Evolutionary conservation across 2,797 vertebrate species (phyloP).

Genomic region (Acridotheres tristis): DNA sequence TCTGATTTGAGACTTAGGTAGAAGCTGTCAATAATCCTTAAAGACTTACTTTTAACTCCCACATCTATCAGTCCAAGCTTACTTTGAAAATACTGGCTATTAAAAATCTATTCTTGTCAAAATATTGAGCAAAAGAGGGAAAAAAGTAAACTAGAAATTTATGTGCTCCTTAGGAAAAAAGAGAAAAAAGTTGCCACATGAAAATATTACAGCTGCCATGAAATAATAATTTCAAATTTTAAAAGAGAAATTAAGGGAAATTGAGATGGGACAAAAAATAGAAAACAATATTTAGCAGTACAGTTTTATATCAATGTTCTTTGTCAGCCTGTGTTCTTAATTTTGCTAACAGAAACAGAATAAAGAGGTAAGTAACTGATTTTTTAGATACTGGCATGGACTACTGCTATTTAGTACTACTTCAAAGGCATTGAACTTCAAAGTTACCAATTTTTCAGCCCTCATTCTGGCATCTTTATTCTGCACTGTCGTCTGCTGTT

Average conservation of each 20-base stretch:
- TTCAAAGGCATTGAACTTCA: conserved; percentile 23
- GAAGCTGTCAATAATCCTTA: background rate
- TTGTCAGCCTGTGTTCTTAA: background rate
- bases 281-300: background rate
- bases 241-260: background rate
- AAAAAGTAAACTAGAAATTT: background rate
- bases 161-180: background rate
- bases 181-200: background rate
- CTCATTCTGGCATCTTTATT: background rate
- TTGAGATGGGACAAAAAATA: background rate
- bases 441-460: background rate
- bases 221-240: background rate
- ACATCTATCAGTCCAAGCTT: background rate
- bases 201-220: background rate
- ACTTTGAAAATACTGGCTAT: background rate
- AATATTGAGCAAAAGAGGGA: background rate
- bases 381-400: background rate
- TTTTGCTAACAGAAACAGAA: background rate
- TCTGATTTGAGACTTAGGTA: background rate
- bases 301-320: background rate
- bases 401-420: background rate
- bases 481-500: background rate
- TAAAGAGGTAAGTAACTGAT: background rate
- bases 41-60: background rate
- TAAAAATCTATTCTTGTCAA: background rate